phyloP scores from a whole-genome alignment of 2,888 invertebrate species.

The Spicauda simplicius region DNA sequence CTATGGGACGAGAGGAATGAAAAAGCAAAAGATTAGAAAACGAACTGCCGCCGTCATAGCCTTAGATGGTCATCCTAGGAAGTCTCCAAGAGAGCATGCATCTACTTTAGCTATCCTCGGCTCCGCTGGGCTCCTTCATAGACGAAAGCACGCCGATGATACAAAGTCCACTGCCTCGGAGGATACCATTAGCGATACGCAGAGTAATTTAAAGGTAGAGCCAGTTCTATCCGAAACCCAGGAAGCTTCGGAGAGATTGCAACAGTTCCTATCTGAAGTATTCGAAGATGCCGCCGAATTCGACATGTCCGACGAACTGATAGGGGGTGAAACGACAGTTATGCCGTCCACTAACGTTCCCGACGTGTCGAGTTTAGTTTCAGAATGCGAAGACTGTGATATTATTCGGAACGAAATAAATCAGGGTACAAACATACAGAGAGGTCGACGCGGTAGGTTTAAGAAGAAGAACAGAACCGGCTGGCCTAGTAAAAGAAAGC shows the following conservation, averaged over 20 bases:
- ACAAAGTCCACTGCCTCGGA: conserved; percentile 77
- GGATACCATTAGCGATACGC: conserved; percentile 70
- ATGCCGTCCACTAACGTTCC: conserved; percentile 67
- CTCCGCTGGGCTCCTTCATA: conserved; percentile 84
- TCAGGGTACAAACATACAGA: conserved; percentile 53
- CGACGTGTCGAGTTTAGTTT: conserved; percentile 74
- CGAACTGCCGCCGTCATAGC: conserved; percentile 64
- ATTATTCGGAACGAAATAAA: conserved; percentile 70
- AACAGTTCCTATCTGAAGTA: conserved; percentile 74
- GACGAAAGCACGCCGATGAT: conserved; percentile 76
- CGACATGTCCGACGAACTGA: conserved; percentile 76
- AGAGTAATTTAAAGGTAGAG: conserved; percentile 62
- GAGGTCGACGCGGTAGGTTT: conserved; percentile 79
- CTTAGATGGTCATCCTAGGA: conserved; percentile 87
- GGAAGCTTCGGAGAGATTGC: conserved; percentile 70
- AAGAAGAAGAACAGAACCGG: conserved; percentile 92
- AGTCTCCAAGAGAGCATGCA: conserved; percentile 94
- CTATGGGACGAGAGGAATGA: conserved; percentile 75
- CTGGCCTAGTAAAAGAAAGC: conserved; percentile 88
- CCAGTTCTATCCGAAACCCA: conserved; percentile 62
- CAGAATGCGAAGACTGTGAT: conserved; percentile 75
- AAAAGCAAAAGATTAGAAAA: conserved; percentile 66
- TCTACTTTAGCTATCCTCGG: conserved; percentile 93
- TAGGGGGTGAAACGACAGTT: conserved; percentile 65
- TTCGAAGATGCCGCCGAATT: conserved; percentile 76